A percentile compares a stretch with the other conserved stretches of the same genome.
Conservation (phyloP, 2,888 invertebrate species). For the Xanthia togata region DNA sequence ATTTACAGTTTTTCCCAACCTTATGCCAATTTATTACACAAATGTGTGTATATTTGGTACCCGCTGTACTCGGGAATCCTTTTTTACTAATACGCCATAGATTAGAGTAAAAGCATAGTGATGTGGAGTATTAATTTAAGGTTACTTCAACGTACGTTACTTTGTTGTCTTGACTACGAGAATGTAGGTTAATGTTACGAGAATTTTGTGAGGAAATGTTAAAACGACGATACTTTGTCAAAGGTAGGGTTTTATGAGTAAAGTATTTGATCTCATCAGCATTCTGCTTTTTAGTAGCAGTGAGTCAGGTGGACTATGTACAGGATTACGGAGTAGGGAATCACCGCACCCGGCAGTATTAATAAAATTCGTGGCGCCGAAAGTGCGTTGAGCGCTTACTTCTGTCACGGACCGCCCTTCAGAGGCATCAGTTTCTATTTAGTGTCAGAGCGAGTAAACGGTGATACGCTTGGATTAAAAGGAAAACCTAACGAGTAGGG, state of each 20-base stretch:
- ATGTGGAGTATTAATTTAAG: conserved; percentile 64
- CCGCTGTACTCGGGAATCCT: conserved; percentile 65
- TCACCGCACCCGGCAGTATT: neutral
- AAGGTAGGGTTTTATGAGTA: conserved; percentile 22
- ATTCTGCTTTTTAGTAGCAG: conserved; percentile 12
- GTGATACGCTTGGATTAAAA: neutral
- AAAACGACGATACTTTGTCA: conserved; percentile 10
- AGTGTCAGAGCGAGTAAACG: neutral
- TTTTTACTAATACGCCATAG: conserved; percentile 70
- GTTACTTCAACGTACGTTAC: conserved; percentile 25
- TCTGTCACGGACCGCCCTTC: neutral
- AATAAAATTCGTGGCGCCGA: neutral
- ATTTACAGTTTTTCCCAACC: conserved; percentile 32
- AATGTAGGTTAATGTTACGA: conserved; percentile 18
- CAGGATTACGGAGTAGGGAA: neutral
- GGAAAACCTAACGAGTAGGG: too few relatives aligned
- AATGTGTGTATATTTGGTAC: conserved; percentile 71
- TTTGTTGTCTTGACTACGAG: conserved; percentile 20
- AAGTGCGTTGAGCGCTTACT: neutral
- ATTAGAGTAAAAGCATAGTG: conserved; percentile 75
- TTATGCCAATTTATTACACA: conserved; percentile 74
- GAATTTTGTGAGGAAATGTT: conserved; percentile 9
- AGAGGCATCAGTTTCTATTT: neutral
- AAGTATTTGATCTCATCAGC: conserved; percentile 36
- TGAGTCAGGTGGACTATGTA: neutral